Evolutionary conservation across 1,140 invertebrate species (phyloP).

Genomic region (Rhizoglyphus robini): DNA sequence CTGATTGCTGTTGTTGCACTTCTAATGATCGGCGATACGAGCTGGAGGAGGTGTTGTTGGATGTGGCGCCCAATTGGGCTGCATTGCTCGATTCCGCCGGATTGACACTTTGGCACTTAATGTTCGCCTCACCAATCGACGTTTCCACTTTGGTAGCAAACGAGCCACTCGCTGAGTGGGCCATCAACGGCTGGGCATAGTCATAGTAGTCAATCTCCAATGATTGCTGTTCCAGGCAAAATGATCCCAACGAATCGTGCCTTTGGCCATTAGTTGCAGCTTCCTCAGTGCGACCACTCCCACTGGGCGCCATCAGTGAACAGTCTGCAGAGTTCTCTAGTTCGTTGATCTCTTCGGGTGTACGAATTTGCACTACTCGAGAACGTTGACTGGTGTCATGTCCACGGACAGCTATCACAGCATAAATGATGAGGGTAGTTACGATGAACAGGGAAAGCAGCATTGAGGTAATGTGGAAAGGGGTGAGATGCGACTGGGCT

Average conservation of each 20-base stretch:
- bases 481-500: not conserved
- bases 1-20: not conserved
- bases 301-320: not conserved
- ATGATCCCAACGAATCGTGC: not conserved
- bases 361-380: not conserved
- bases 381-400: not conserved
- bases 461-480: slow-evolving; percentile 15
- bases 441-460: slow-evolving; percentile 4
- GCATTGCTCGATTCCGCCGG: not conserved
- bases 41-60: too few relatives aligned
- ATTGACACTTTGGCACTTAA: too few relatives aligned
- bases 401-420: not conserved
- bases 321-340: too few relatives aligned
- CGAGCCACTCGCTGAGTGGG: not conserved
- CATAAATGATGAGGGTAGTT: not conserved
- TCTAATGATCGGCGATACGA: not conserved
- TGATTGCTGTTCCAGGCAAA: not conserved
- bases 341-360: too few relatives aligned
- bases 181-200: not conserved
- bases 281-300: not conserved
- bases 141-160: too few relatives aligned
- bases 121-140: too few relatives aligned
- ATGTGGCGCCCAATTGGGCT: not conserved
- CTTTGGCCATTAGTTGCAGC: too few relatives aligned
- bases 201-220: slow-evolving; percentile 17